Evolutionary conservation across 2,888 invertebrate species (phyloP).

Genomic region (Ectemnius lituratus): DNA sequence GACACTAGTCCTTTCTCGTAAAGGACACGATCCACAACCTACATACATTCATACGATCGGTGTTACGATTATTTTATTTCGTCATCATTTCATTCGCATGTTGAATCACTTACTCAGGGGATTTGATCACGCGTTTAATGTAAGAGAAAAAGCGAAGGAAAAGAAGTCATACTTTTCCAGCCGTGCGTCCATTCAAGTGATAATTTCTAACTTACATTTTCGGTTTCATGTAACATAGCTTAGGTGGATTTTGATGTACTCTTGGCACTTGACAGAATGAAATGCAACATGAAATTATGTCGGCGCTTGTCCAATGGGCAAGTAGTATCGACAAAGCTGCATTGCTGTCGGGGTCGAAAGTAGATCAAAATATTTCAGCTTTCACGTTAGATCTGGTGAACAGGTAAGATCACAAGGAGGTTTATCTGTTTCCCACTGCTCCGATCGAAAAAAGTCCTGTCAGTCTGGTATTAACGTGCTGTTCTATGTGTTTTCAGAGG

Average conservation of each 20-base stretch:
- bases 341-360: constrained; percentile 40
- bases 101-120: constrained; percentile 21
- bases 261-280: constrained; percentile 31
- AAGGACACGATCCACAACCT: no score
- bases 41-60: no score
- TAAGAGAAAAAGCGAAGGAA: no score
- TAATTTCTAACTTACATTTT: constrained; percentile 44
- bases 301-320: not conserved
- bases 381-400: constrained; percentile 29
- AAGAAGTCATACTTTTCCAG: constrained; percentile 45
- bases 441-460: constrained; percentile 70
- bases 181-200: constrained; percentile 35
- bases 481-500: constrained; percentile 78
- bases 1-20: constrained; percentile 67
- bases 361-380: constrained; percentile 68
- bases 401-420: constrained; percentile 58
- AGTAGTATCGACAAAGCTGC: not conserved
- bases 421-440: constrained; percentile 57
- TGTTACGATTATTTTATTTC: not conserved
- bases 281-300: not conserved
- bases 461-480: constrained; percentile 78
- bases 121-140: constrained; percentile 15
- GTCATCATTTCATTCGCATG: not conserved
- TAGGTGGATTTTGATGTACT: constrained; percentile 65
- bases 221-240: constrained; percentile 51